Percentiles rank a stretch among this genome's conserved stretches.
These are phyloP conservation scores for Porites divaricata DNA, from an alignment of 92 coral and sea anemone genomes.

Conservation along the genomic window DNA sequence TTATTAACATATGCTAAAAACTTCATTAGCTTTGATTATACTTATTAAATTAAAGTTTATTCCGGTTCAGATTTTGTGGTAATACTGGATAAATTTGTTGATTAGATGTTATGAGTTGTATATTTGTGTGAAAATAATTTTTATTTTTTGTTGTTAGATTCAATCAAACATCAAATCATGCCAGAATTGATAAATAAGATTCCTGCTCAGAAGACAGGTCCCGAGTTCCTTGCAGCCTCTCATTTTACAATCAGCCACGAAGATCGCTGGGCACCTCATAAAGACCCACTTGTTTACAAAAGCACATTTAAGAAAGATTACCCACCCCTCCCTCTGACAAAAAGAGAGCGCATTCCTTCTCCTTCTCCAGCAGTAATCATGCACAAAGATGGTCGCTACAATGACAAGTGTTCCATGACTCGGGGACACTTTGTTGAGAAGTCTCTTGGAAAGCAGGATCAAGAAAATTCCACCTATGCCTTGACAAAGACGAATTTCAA, in stretches of 20 bases:
- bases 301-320: slow-evolving; percentile 92
- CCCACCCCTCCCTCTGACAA: slow-evolving; percentile 86
- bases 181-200: slow-evolving; percentile 75
- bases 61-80: too few species aligned
- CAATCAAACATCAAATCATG: slow-evolving; percentile 30
- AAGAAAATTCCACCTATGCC: slow-evolving; percentile 63
- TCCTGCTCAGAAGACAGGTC: slow-evolving; percentile 71
- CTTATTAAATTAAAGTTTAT: too few species aligned
- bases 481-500: slow-evolving; percentile 87
- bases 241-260: slow-evolving; percentile 94
- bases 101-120: too few species aligned
- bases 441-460: slow-evolving; percentile 41
- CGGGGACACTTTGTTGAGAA: slow-evolving; percentile 90
- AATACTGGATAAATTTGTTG: background rate
- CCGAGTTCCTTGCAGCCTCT: slow-evolving; percentile 84
- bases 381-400: slow-evolving; percentile 82
- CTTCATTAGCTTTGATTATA: too few species aligned
- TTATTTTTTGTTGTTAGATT: background rate
- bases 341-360: slow-evolving; percentile 91
- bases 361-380: slow-evolving; percentile 89
- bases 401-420: slow-evolving; percentile 83
- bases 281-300: slow-evolving; percentile 79
- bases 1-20: too few species aligned
- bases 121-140: background rate
- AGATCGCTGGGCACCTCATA: slow-evolving; percentile 79